Percentiles rank a stretch among this genome's conserved stretches.
These are phyloP conservation scores for Polia nebulosa DNA, from an alignment of 2,888 invertebrate species.

Conservation along the genomic window DNA sequence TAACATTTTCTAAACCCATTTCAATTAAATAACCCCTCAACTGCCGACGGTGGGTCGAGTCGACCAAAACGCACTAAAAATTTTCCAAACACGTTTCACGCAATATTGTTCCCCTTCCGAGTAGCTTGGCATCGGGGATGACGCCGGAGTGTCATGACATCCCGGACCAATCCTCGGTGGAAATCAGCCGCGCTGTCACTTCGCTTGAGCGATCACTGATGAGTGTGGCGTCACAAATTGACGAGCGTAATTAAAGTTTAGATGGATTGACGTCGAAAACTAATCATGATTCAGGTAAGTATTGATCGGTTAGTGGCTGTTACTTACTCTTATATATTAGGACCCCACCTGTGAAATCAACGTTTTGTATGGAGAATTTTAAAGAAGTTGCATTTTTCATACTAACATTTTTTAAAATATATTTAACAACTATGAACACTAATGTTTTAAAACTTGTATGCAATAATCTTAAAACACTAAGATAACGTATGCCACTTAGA, in stretches of 20 bases:
- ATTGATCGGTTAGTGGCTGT: conserved; percentile 15
- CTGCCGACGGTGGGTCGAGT: conserved; percentile 27
- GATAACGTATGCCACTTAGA: too few relatives aligned
- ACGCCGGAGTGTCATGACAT: conserved; percentile 55
- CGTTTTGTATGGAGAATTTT: too few relatives aligned
- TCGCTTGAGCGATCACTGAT: conserved; percentile 65
- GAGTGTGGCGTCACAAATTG: conserved; percentile 57
- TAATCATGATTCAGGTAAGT: conserved; percentile 45
- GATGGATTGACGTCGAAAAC: conserved; percentile 64
- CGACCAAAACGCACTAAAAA: conserved; percentile 34
- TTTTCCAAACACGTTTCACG: conserved; percentile 53
- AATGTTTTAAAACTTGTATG: too few relatives aligned
- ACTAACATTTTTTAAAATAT: too few relatives aligned
- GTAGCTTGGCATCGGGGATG: conserved; percentile 37
- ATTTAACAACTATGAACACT: too few relatives aligned
- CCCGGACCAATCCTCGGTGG: conserved; percentile 63
- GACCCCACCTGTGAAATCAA: too few relatives aligned
- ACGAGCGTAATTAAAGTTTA: conserved; percentile 66
- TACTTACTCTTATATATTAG: background rate
- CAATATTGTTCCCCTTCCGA: conserved; percentile 58
- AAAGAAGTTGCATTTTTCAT: too few relatives aligned
- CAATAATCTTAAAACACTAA: too few relatives aligned
- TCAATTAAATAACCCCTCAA: conserved; percentile 45
- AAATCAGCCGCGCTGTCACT: conserved; percentile 67
- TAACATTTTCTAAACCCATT: conserved; percentile 38